Base-by-base conservation (phyloP, 2,113 vertebrate species). In the Leptocoma aspasia region DNA sequence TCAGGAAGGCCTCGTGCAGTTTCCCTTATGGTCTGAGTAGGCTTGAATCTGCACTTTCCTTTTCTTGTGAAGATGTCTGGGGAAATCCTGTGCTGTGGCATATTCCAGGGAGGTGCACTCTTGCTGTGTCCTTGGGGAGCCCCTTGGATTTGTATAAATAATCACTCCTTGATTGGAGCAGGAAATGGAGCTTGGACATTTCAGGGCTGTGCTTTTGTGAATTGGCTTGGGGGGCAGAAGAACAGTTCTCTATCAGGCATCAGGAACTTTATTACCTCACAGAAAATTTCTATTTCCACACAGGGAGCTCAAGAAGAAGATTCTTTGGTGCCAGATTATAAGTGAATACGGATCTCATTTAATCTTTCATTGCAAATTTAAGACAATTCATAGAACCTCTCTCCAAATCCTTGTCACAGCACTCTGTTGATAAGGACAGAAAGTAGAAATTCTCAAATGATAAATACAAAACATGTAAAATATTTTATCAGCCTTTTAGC, bases 401-500 rank as follows among this genome's bases (percentile, higher is more conserved):
- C 13, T 78, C 65, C 47, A 47, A 64, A 60, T 68, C 56, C 61
- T 89, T 91, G 57, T 78, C 52, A 37, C 19, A 52, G 47, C 20
- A 23, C 30, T 45, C 4, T 71, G n/a, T 69, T 75, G 31, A 77
- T 59, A 73, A 66, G 70, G 41, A 60, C 13, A 75, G 37, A 47
- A 87, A 82, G 52, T n/a, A 70, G 26, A 89, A 73, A n/a, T 53
- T 84, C 70, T 81, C 44, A 35, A 89, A 76, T 89, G 82, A 85
- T 84, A 96, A 72, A 76, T 89, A 89, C 37, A 87, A 94, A 91
- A 80, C 37, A 64, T 65, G 31, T 37, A 72, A 66, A 86, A 79
- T 14, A 75, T 79, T 75, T 84, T 84, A 95, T 85, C 92, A 82
- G 49, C 26, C 6, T 1, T 94, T 89, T 69, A 86, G 56, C 73